Base-by-base conservation (phyloP, 2,888 invertebrate genomes). In the Dioctria linearis region DNA sequence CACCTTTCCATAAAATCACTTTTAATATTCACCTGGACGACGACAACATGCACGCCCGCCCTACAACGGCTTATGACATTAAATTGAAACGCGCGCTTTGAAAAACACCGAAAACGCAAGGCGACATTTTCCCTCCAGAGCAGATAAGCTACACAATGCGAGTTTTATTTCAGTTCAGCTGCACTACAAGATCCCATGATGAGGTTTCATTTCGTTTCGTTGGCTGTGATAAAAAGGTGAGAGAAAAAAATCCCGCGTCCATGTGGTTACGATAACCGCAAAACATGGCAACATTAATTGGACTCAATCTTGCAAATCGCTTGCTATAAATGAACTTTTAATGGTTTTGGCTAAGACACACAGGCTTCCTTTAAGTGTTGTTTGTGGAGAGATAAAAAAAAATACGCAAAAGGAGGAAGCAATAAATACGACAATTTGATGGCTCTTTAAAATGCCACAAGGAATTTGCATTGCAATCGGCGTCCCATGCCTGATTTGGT, bases 1-100 rank as follows among this genome's bases (percentile, higher is more conserved):
- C 65, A 65, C 65, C 65, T 65, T 65, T 65, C 40, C 65, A 65
- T 65, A 65, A 65, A 65, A 63, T 42, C 4, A 65, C 39, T 40
- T 11, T 65, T 65, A 40, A 65, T 42, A 65, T 42, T 65, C 65
- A 65, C 65, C 65, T 65, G 65, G 65, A 6, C 42, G 65, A 65
- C 65, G 42, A 40, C 65, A 25, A 25, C 25, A 25, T 25, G 25
- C 25, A 25, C 2, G 25, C 42, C 5, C 9, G 40, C 65, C 40
- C 40, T 40, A 9, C 4, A 13, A 25, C 25, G 65, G 42, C n/a
- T 40, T 65, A 42, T 42, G 65, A 5, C 40, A 42, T 65, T 40
- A 65, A 40, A 65, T 65, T 40, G 65, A 65, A 42, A 9, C 40
- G 65, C 39, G n/a, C 65, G n/a, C 11, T 65, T 39, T 9, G 25